These are phyloP conservation scores for Orius insidiosus DNA, from an alignment of 1,140 invertebrate species.

Conservation along the genomic window DNA sequence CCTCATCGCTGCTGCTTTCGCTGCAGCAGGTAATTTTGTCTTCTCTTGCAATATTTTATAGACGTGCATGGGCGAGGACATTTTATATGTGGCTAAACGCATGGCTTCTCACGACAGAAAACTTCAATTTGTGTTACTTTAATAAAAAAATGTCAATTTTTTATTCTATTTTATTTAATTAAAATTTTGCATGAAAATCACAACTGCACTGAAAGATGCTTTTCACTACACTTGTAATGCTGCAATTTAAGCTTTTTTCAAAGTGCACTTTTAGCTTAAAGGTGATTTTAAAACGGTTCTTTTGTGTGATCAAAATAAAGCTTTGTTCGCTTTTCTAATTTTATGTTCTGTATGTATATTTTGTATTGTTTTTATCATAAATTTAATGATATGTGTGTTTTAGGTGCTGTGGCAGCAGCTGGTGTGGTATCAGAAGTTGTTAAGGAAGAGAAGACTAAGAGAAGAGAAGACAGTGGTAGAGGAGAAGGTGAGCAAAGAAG, in stretches of 20 bases:
- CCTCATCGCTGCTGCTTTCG: constrained; percentile 14
- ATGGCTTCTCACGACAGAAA: background rate
- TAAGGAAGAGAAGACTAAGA: too few species aligned
- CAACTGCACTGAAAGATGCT: background rate
- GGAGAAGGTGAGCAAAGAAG: too few species aligned
- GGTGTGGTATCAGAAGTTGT: background rate
- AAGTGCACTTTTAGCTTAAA: constrained; percentile 8
- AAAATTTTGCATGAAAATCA: background rate
- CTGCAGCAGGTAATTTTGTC: constrained; percentile 12
- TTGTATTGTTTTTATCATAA: background rate
- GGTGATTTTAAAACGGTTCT: constrained; percentile 9
- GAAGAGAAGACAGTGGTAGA: too few species aligned
- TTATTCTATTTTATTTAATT: background rate
- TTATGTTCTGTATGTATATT: too few species aligned
- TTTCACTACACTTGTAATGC: background rate
- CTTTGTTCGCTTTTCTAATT: too few species aligned
- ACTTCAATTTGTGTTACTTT: too few species aligned
- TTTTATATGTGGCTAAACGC: background rate
- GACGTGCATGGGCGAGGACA: background rate
- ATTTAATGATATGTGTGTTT: background rate
- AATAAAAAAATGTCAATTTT: constrained; percentile 1
- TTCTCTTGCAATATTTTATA: background rate
- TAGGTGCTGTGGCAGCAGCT: background rate
- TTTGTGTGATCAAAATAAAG: too few species aligned
- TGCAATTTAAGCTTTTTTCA: constrained; percentile 11